Base-by-base conservation (phyloP, 2,888 invertebrate species). In the Cephus pygmeus region DNA sequence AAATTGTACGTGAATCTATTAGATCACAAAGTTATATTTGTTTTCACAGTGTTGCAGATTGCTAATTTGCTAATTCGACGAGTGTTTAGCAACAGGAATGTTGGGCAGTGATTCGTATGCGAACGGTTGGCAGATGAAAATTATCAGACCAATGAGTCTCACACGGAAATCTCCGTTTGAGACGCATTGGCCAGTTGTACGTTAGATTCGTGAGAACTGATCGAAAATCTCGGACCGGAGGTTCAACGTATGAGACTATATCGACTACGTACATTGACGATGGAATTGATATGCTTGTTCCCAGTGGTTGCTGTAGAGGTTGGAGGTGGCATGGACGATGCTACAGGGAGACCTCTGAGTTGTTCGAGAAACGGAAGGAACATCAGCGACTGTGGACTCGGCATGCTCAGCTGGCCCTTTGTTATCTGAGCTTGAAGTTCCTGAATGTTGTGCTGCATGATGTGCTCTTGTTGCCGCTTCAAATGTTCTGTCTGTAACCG, bases 361-460 rank as follows among this genome's bases (percentile, higher is more conserved):
- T 91, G 91, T 82, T 91, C 96, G 86, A 96, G 91, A 83, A 96
- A 93, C n/a, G 96, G 96, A 80, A 96, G 92, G 85, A 96, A 94
- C 89, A 94, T 94, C 79, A 96, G 92, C 3, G 94, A 92, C 86
- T 93, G 95, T 0, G 95, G 94, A 11, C 94, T 94, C 34, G 93
- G 90, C 92, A 94, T 88, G 91, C 92, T 88, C 92, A 92, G 84
- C 92, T 93, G 92, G 92, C 87, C 91, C 92, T 94, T 91, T 92
- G 93, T 92, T 86, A 94, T 93, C 88, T 94, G 94, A 78, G 93
- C 93, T 90, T 94, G 93, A 68, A 93, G 88, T 88, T 94, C 94
- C 85, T 94, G 94, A 73, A 94, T 92, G 88, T 93, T 94, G 84
- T 94, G 93, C 85, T 94, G 93, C 85, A 93, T 92, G 80, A 94